A percentile compares a stretch with the other conserved stretches of the same genome.
These are phyloP conservation scores for Dioctria rufipes DNA, from an alignment of 2,888 invertebrate genomes.

Conservation along the genomic window DNA sequence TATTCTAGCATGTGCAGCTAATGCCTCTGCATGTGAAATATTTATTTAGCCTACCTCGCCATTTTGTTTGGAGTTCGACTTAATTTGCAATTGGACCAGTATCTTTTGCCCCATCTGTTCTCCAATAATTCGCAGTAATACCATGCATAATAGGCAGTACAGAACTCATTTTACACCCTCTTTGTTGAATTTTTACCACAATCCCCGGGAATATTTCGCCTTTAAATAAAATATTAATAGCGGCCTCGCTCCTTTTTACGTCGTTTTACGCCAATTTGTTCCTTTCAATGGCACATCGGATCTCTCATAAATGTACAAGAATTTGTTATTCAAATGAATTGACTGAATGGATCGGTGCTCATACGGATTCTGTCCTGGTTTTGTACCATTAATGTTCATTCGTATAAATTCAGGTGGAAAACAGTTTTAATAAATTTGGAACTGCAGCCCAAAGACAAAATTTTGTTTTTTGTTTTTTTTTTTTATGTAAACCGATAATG, in stretches of 20 bases:
- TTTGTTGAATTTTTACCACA: conserved; percentile 31
- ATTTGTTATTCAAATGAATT: conserved; percentile 25
- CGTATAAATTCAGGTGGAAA: too few species aligned
- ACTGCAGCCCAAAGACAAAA: too few species aligned
- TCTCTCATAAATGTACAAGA: not conserved
- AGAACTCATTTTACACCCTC: conserved; percentile 18
- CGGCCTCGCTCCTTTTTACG: not conserved
- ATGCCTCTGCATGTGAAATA: conserved; percentile 43
- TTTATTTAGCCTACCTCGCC: conserved; percentile 10
- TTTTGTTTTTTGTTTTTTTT: too few species aligned
- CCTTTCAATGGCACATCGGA: not conserved
- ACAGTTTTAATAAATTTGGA: too few species aligned
- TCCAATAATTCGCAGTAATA: conserved; percentile 36
- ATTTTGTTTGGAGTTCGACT: conserved; percentile 30
- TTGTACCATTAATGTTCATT: too few species aligned
- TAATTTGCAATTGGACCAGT: conserved; percentile 40
- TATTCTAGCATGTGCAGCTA: conserved; percentile 42
- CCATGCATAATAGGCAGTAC: conserved; percentile 23
- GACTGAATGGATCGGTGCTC: not conserved
- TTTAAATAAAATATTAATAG: conserved; percentile 38
- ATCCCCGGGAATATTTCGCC: not conserved
- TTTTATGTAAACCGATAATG: too few species aligned
- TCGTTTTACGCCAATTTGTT: conserved; percentile 18
- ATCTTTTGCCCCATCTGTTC: conserved; percentile 21
- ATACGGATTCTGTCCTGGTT: too few species aligned